Percentiles rank a stretch among this genome's conserved stretches.
Conservation (phyloP, 2,797 vertebrate genomes). For the Lagodon rhomboides region DNA sequence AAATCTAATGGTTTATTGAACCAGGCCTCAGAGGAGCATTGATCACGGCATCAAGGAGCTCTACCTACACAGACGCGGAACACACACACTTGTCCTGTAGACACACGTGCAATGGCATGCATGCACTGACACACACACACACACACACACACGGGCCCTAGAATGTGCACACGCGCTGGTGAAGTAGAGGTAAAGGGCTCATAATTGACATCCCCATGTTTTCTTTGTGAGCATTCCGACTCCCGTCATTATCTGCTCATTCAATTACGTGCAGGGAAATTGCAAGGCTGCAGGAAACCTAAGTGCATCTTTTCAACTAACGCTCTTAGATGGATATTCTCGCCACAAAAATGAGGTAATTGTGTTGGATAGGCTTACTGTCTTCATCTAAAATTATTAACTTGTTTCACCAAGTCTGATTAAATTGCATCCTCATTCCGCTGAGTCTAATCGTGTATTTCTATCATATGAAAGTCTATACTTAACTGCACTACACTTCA, state of each 20-base stretch:
- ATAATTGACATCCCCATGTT: conserved; percentile 65
- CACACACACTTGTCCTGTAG: conserved; percentile 16
- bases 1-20: conserved; percentile 79
- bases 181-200: conserved; percentile 64
- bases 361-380: conserved; percentile 47
- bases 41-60: conserved; percentile 75
- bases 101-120: background rate
- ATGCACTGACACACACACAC: conserved; percentile 1
- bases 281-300: conserved; percentile 17
- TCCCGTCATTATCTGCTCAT: conserved; percentile 59
- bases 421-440: conserved; percentile 35
- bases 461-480: conserved; percentile 31
- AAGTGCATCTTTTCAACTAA: conserved; percentile 36
- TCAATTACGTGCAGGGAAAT: conserved; percentile 63
- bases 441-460: conserved; percentile 38
- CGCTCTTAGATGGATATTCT: conserved; percentile 37
- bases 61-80: conserved; percentile 36
- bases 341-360: conserved; percentile 37
- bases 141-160: conserved; percentile 1
- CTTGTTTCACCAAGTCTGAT: conserved; percentile 47
- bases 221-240: conserved; percentile 54
- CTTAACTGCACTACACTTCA: conserved; percentile 31
- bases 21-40: conserved; percentile 72
- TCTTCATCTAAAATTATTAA: conserved; percentile 51
- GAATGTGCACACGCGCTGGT: background rate